Evolutionary conservation across 2,888 invertebrate genomes (phyloP).

Genomic region (Thyatira batis): DNA sequence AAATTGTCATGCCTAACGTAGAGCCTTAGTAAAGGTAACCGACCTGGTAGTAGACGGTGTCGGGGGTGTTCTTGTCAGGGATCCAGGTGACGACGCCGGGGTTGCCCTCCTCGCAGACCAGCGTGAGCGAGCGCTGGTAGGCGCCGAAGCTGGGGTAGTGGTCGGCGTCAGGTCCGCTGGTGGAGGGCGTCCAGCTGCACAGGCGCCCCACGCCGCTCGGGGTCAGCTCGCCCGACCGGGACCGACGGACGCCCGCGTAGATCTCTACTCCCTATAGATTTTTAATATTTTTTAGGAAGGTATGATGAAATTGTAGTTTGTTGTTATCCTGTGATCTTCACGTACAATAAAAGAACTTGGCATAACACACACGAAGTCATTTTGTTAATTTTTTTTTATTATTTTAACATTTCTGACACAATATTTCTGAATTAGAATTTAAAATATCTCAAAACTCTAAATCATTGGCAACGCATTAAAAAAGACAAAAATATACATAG

Average conservation of each 20-base stretch:
- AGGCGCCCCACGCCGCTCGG: constrained; percentile 92
- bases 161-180: constrained; percentile 87
- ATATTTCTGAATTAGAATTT: too few relatives aligned
- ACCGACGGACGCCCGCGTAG: constrained; percentile 90
- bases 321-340: too few relatives aligned
- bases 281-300: neutral
- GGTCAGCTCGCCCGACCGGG: constrained; percentile 85
- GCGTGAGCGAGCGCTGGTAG: constrained; percentile 91
- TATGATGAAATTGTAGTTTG: too few relatives aligned
- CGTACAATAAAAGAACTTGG: too few relatives aligned
- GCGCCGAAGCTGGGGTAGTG: constrained; percentile 94
- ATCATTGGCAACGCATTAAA: too few relatives aligned
- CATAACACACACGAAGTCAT: too few relatives aligned
- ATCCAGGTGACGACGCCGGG: constrained; percentile 94
- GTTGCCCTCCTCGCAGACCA: constrained; percentile 92
- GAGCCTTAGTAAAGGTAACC: constrained; percentile 7
- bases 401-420: too few relatives aligned
- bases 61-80: constrained; percentile 92
- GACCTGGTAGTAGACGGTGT: constrained; percentile 96
- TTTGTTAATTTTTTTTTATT: too few relatives aligned
- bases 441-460: too few relatives aligned
- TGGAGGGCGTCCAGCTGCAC: constrained; percentile 94
- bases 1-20: too few relatives aligned
- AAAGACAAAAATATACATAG: too few relatives aligned
- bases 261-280: constrained; percentile 86